Evolutionary conservation across 35 echinoderm and acorn worm genomes (phyloP).

Genomic region (Lytechinus variegatus): DNA sequence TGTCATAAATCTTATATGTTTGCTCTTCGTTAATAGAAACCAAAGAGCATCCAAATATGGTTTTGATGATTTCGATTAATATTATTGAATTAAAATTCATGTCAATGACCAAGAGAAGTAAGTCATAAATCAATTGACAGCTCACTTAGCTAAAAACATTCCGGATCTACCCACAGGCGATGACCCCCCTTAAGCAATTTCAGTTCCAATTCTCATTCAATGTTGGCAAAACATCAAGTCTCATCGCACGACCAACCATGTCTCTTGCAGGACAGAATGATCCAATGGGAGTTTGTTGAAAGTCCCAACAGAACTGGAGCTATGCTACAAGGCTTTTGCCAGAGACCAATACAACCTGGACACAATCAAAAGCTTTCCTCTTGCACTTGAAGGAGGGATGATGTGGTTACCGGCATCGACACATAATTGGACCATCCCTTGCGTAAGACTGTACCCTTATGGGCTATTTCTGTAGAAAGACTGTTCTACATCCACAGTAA

Average conservation of each 20-base stretch:
- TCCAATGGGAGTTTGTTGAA: background rate
- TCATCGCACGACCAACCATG: background rate
- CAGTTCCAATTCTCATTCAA: background rate
- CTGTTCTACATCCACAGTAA: background rate
- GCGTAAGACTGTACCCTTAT: background rate
- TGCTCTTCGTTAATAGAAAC: background rate
- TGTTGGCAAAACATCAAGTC: background rate
- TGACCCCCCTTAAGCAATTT: background rate
- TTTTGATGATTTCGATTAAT: background rate
- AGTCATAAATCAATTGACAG: conserved; percentile 13
- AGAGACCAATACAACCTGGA: background rate
- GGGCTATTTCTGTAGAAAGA: background rate
- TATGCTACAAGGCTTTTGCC: background rate
- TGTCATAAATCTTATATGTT: background rate
- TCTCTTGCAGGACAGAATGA: background rate
- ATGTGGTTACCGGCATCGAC: background rate
- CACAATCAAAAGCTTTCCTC: background rate
- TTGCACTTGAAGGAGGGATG: background rate
- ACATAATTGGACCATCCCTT: conserved; percentile 11
- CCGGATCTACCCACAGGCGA: background rate
- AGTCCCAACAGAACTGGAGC: background rate
- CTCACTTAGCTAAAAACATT: background rate
- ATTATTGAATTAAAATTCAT: conserved; percentile 6
- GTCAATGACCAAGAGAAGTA: background rate
- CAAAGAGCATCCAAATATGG: background rate